These are phyloP conservation scores for Oscheius myriophilus DNA, from an alignment of 2,888 invertebrate genomes.

Conservation along the genomic window DNA sequence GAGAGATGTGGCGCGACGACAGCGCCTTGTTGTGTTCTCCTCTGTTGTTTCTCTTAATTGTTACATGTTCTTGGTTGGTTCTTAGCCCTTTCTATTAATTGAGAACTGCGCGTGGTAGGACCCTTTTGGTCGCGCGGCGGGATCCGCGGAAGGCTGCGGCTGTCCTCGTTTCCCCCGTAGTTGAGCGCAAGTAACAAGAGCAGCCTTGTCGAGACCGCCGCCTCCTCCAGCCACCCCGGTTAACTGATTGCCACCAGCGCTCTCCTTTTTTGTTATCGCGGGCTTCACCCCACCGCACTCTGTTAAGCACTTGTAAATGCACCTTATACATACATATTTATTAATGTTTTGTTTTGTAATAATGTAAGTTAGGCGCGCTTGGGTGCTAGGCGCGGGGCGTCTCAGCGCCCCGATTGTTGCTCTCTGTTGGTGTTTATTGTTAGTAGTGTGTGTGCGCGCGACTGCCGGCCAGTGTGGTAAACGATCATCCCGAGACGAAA, in stretches of 20 bases:
- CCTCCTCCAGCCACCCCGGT: slow-evolving; percentile 8
- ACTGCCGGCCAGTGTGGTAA: slow-evolving; percentile 31
- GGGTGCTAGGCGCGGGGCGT: slow-evolving; percentile 32
- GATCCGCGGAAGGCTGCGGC: background rate
- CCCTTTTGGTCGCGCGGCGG: slow-evolving; percentile 2
- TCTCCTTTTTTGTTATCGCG: slow-evolving; percentile 32
- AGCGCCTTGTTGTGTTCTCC: slow-evolving; percentile 22
- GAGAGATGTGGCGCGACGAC: slow-evolving; percentile 11
- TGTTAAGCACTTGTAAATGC: slow-evolving; percentile 38
- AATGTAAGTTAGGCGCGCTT: slow-evolving; percentile 35
- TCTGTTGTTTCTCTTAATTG: slow-evolving; percentile 28
- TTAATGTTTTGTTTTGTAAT: slow-evolving; percentile 31
- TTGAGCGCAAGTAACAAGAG: slow-evolving; percentile 12
- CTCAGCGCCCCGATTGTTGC: slow-evolving; percentile 30
- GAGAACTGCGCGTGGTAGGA: slow-evolving; percentile 11
- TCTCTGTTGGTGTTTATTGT: slow-evolving; percentile 24
- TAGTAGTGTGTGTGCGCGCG: slow-evolving; percentile 24
- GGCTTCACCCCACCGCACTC: slow-evolving; percentile 28
- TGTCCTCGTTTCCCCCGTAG: background rate
- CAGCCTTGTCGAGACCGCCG: slow-evolving; percentile 9
- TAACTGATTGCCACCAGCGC: background rate
- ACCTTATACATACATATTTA: slow-evolving; percentile 33
- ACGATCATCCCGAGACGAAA: slow-evolving; percentile 1
- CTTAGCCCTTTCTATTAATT: slow-evolving; percentile 25
- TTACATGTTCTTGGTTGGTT: slow-evolving; percentile 34